Evolutionary conservation across 92 coral and sea anemone genomes (phyloP).

Genomic region (Blastomussa wellsi): DNA sequence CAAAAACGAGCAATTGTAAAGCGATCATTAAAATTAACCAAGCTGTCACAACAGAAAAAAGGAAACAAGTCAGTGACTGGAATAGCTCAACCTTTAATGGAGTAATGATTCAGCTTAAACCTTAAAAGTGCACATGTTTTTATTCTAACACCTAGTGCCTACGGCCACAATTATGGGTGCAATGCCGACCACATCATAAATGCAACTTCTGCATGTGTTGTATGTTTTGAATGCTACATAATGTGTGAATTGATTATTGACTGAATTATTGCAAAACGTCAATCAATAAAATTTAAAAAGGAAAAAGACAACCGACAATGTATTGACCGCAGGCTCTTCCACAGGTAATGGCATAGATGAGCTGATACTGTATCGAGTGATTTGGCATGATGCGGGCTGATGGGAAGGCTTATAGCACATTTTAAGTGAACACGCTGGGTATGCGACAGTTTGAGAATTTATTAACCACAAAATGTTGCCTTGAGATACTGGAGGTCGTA

Average conservation of each 20-base stretch:
- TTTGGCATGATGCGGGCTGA: not conserved
- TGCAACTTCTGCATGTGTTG: not conserved
- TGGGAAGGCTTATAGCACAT: not conserved
- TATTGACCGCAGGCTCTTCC: not conserved
- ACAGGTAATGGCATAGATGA: not conserved
- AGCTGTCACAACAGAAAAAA: not conserved
- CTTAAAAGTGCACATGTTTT: not conserved
- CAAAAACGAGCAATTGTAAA: too few species aligned
- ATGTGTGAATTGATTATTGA: not conserved
- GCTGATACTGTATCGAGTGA: not conserved
- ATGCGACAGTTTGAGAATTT: too few species aligned
- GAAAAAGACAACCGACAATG: not conserved
- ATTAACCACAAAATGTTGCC: not conserved
- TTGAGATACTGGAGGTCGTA: not conserved
- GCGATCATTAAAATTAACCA: not conserved
- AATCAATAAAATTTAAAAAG: not conserved
- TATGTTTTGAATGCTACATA: not conserved
- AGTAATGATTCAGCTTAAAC: not conserved
- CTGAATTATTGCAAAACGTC: not conserved
- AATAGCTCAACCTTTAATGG: not conserved
- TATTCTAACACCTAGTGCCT: not conserved
- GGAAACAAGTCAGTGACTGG: not conserved
- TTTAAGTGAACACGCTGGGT: not conserved
- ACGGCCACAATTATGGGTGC: not conserved
- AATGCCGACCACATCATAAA: too few species aligned